Base-by-base conservation (phyloP, 2,797 vertebrate genomes). In the Todus mexicanus region DNA sequence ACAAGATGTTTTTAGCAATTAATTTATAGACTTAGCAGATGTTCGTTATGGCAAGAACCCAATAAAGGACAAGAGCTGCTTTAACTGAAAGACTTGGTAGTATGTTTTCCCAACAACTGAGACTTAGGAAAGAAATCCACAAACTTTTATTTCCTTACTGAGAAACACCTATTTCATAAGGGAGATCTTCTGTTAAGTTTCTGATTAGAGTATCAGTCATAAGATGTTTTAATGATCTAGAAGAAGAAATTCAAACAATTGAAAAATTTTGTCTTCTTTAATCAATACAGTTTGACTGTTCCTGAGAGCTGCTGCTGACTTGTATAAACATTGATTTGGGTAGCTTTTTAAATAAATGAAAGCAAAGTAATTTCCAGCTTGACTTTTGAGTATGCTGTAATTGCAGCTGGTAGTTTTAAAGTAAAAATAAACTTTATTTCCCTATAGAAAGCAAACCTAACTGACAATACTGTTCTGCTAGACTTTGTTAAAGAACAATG, bases 21-120 rank as follows among this genome's bases (percentile, higher is more conserved):
- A 94, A 91, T 95, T 96, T 87, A 77, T 93, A 80, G 79, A 80
- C 47, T 59, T 72, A 80, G 45, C 93, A 96, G 89, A 86, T 94
- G 85, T 84, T 86, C 5, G 0, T 81, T 88, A 50, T 94, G 69
- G 86, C 53, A 4, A 90, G 53, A 94, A 90, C 57, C 64, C 88
- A 92, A 9, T 40, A 74, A 89, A 79, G 48, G 29, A 76, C 43
- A 72, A 76, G 81, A 89, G 35, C 31, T 76, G n/a, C 69, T 90
- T 50, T 82, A 59, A 59, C 38, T 59, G 60, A 74, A 87, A 85
- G 38, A n/a, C 45, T 10, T 84, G 38, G 5, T 22, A 27, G 40
- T 70, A 33, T 76, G 23, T 82, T 92, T 90, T 90, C 57, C 35
- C 18, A 43, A 5, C 80, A 65, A 68, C 42, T 54, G 53, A 82